Percentiles rank a stretch among this genome's conserved stretches.
Conservation (phyloP, 2,888 invertebrate genomes). For the Lapara coniferarum region DNA sequence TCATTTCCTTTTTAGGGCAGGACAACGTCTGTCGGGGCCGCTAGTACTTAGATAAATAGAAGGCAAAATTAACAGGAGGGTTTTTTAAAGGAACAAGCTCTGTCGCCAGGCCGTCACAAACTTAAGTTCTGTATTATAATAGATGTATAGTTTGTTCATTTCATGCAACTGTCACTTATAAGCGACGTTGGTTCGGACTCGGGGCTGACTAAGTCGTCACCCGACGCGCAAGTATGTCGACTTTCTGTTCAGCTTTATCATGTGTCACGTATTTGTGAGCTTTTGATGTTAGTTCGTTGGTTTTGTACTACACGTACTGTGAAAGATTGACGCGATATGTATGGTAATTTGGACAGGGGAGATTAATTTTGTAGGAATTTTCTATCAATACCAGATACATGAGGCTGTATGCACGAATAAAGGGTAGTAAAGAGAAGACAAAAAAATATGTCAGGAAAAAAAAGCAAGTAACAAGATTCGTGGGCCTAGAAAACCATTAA, state of each 20-base stretch:
- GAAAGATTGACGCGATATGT: background rate
- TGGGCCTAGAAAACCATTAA: no score
- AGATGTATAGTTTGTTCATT: conserved; percentile 83
- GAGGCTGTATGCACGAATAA: no score
- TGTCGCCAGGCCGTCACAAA: background rate
- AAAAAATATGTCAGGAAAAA: no score
- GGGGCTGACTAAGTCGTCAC: conserved; percentile 78
- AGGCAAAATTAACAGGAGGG: no score
- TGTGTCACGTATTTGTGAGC: conserved; percentile 27
- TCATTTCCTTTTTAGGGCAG: no score
- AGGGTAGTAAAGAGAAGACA: no score
- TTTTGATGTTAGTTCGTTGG: conserved; percentile 8
- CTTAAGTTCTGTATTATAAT: conserved; percentile 58
- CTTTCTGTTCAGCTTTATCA: conserved; percentile 42
- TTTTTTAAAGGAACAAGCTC: background rate
- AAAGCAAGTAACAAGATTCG: no score
- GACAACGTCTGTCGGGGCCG: no score
- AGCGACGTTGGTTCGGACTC: conserved; percentile 80
- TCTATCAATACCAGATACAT: no score
- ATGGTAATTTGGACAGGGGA: no score
- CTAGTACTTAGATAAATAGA: no score
- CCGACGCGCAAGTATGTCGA: conserved; percentile 79
- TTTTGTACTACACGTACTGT: background rate
- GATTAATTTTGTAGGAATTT: no score
- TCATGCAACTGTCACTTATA: conserved; percentile 83